A percentile compares a stretch with the other conserved stretches of the same genome.
Evolutionary conservation across 2,113 vertebrate genomes (phyloP).

Genomic region (Vombatus ursinus): DNA sequence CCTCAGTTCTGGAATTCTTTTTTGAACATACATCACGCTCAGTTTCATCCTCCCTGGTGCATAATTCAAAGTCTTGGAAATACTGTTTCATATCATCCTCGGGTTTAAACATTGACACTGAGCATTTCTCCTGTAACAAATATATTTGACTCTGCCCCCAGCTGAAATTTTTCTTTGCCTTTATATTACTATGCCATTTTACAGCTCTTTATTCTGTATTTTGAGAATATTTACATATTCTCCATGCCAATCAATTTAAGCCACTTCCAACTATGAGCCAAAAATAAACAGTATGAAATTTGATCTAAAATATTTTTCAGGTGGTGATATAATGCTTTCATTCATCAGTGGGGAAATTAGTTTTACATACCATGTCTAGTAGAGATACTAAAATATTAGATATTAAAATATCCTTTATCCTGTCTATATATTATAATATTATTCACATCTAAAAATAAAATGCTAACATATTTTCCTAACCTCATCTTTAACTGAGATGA

Average conservation of each 20-base stretch:
- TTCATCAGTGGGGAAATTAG: slow-evolving; percentile 35
- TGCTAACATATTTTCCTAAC: slow-evolving; percentile 17
- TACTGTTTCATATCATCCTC: slow-evolving; percentile 56
- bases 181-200: slow-evolving; percentile 53
- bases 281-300: slow-evolving; percentile 57
- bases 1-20: slow-evolving; percentile 21
- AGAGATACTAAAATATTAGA: slow-evolving; percentile 32
- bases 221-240: slow-evolving; percentile 58
- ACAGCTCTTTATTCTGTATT: slow-evolving; percentile 59
- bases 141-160: slow-evolving; percentile 36
- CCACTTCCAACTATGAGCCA: slow-evolving; percentile 36
- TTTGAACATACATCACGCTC: slow-evolving; percentile 43
- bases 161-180: slow-evolving; percentile 58
- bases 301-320: slow-evolving; percentile 58
- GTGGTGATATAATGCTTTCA: slow-evolving; percentile 48
- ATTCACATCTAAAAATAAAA: slow-evolving; percentile 32
- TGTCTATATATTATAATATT: slow-evolving; percentile 47
- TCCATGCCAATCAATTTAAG: slow-evolving; percentile 60
- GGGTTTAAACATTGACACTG: slow-evolving; percentile 62
- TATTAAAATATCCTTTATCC: slow-evolving; percentile 50
- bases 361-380: slow-evolving; percentile 61
- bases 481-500: slow-evolving; percentile 14
- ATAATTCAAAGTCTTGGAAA: slow-evolving; percentile 55
- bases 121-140: slow-evolving; percentile 62
- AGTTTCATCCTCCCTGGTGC: slow-evolving; percentile 41